Percentiles rank a stretch among this genome's conserved stretches.
phyloP scores from a whole-genome alignment of 2,888 invertebrate species.

The Drosophila picticornis region DNA sequence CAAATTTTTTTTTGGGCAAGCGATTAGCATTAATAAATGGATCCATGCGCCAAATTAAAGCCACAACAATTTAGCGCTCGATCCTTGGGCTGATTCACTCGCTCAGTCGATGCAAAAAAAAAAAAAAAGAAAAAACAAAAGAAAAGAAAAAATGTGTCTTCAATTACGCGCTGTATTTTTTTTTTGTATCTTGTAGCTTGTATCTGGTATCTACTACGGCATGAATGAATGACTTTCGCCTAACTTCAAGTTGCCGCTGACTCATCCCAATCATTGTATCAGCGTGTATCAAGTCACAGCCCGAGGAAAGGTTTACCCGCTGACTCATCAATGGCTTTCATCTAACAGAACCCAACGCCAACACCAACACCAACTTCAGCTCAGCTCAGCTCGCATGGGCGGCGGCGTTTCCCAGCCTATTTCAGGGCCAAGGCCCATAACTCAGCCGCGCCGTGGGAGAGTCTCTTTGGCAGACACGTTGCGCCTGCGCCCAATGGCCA shows the following conservation, averaged over 20 bases:
- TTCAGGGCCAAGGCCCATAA: conserved; percentile 31
- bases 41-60: conserved; percentile 6
- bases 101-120: background rate
- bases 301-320: conserved; percentile 48
- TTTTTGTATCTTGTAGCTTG: conserved; percentile 26
- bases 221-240: conserved; percentile 71
- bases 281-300: conserved; percentile 34
- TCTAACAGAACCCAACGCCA: conserved; percentile 39
- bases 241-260: conserved; percentile 57
- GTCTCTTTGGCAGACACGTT: background rate
- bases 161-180: conserved; percentile 43
- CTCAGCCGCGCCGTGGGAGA: conserved; percentile 31
- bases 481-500: background rate
- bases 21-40: conserved; percentile 58
- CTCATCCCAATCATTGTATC: conserved; percentile 25
- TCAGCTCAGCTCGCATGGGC: conserved; percentile 15
- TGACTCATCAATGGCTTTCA: conserved; percentile 53
- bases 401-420: conserved; percentile 14
- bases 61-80: background rate
- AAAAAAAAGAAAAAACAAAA: rapidly evolving
- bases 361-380: background rate
- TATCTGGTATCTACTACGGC: conserved; percentile 30
- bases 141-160: conserved; percentile 29
- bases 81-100: conserved; percentile 39
- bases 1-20: conserved; percentile 14